Conservation (phyloP, 92 coral and sea anemone species). For the Plumapathes pennacea region DNA sequence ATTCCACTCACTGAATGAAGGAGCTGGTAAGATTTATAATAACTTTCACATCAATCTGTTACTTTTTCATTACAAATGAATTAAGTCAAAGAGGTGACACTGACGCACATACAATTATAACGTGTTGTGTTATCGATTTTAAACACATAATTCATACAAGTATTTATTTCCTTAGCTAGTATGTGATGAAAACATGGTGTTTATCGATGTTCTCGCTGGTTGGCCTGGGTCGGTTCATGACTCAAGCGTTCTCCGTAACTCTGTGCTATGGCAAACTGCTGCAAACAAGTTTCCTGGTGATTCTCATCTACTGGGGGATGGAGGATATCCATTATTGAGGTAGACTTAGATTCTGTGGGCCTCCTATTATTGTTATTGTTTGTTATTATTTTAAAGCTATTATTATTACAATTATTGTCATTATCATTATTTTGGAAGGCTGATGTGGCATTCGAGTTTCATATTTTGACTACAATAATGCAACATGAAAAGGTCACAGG, state of each 20-base stretch:
- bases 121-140: no score
- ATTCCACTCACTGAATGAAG: conserved; percentile 33
- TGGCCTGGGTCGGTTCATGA: conserved; percentile 71
- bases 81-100: no score
- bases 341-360: no score
- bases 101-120: no score
- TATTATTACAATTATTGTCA: no score
- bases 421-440: neutral
- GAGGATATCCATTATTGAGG: conserved; percentile 55
- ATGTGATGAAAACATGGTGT: conserved; percentile 50
- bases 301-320: conserved; percentile 55
- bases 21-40: no score
- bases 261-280: conserved; percentile 23
- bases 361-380: no score
- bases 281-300: conserved; percentile 43
- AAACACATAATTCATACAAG: no score
- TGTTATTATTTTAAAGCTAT: no score
- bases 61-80: no score
- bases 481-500: conserved; percentile 1
- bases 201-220: conserved; percentile 45
- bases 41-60: no score
- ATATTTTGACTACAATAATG: neutral
- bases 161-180: conserved; percentile 25
- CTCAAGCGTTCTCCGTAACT: conserved; percentile 48
- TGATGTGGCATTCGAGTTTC: neutral